Base-by-base conservation (phyloP, 1,140 invertebrate species). In the Drosophila sp. region DNA sequence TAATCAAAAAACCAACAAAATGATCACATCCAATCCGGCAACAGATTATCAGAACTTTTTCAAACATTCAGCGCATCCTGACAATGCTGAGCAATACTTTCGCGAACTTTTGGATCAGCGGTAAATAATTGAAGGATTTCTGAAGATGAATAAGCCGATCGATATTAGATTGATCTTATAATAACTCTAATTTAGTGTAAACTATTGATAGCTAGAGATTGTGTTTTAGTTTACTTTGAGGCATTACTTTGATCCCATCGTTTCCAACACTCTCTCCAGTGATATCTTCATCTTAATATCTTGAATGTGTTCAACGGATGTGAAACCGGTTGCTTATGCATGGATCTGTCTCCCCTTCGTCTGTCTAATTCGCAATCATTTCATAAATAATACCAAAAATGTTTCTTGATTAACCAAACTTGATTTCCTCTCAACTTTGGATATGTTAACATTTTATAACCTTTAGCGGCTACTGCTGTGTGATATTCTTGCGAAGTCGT, bases 1-100 rank as follows among this genome's bases (percentile, higher is more conserved):
- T 3, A 8, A 25, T 29, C n/a, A 23, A 8, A 60, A 64, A 25
- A 41, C 32, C 3, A 47, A 72, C 44, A 89, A 72, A 72, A 91
- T 91, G 90, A 87, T 91, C 27, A 82, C 90, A 1, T 91, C 90
- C 5, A 67, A 50, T 50, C 44, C 81, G 4, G 74, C 83, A 35
- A 80, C 82, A 64, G 90, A 91, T 50, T 91, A 90, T 62, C 71
- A 60, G n/a, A 87, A 79, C 23, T 91, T 89, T 60, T 91, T 91
- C 30, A 91, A 91, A 69, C 80, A 79, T 55, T 65, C 90, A 33
- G 90, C 90, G 4, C 80, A 78, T 65, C 90, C 90, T 63, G 87
- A 83, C 5, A 91, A 91, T 90, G 90, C 90, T 47, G 83, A 91
- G 62, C 90, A 91, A 55, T 91, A 72, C 66, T 90, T 91, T 60